phyloP scores from a whole-genome alignment of 2,888 invertebrate genomes.

The Eupithecia abbreviata region DNA sequence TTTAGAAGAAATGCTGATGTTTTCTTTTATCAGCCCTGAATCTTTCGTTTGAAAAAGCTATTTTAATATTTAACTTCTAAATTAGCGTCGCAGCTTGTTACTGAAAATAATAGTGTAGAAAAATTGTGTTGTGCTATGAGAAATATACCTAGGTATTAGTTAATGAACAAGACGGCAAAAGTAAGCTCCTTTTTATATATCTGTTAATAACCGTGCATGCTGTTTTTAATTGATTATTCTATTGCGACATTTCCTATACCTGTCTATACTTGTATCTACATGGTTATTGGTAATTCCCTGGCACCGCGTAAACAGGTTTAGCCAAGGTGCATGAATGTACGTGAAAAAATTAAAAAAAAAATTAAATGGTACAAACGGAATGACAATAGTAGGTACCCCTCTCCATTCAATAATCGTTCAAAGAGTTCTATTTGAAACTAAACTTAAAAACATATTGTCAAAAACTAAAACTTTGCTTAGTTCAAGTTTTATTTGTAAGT shows the following conservation, averaged over 20 bases:
- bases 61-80: not conserved
- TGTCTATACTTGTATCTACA: not conserved
- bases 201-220: conserved; percentile 22
- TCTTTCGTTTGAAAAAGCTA: not conserved
- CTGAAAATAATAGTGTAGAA: not conserved
- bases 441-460: too few relatives aligned
- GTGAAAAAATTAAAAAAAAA: too few relatives aligned
- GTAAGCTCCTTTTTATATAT: conserved; percentile 21
- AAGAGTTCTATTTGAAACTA: too few relatives aligned
- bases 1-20: not conserved
- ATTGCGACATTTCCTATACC: not conserved
- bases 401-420: too few relatives aligned
- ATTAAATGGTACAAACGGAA: too few relatives aligned
- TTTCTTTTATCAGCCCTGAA: not conserved
- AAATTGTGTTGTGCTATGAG: not conserved
- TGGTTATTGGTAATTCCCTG: too few relatives aligned
- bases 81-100: not conserved
- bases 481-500: too few relatives aligned
- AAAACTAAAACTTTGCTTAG: too few relatives aligned
- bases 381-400: too few relatives aligned
- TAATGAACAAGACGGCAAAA: conserved; percentile 12
- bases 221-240: not conserved
- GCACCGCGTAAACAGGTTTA: too few relatives aligned
- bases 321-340: too few relatives aligned
- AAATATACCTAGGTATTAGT: conserved; percentile 6